Evolutionary conservation across 2,888 invertebrate species (phyloP), one percentile per base, ranked within the genome.

Genomic region (Erebia ligea): DNA sequence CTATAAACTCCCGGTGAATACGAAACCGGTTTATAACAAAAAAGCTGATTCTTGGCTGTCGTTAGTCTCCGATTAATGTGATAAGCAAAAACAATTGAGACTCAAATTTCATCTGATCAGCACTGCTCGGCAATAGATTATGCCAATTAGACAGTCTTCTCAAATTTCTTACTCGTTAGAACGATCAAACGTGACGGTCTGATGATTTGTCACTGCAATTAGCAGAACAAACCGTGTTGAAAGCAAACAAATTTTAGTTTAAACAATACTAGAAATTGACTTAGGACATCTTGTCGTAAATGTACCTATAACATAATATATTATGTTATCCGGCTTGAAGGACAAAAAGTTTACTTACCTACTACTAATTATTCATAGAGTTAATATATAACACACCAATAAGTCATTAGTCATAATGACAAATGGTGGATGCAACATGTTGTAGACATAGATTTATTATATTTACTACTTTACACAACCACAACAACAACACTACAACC

Each of bases 161-260:
- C 70, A 67, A 56, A 62, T 77, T 76, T 74, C 76, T 79, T 79
- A 79, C 79, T 75, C 74, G 70, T 76, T 76, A 76, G 74, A 70
- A 67, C 73, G 69, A 54, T 73, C 66, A 72, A 73, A 75, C n/a
- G n/a, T 70, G 58, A 67, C 74, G 70, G 69, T 75, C 75, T 75
- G 75, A 75, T 75, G 74, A 68, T 66, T 68, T 75, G 78, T 80
- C 70, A 74, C 67, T 73, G 71, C 50, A 70, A 72, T 74, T 72
- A 74, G 52, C 40, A 13, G 56, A 48, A 54, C 19, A 58, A 67
- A 59, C 42, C 54, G 17, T 63, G 13, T 67, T 67, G 70, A 72
- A 67, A 67, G 72, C 66, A 67, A 58, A 19, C 42, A 11, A 10
- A 11, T 67, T 58, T 56, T 63, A 11, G 50, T 52, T 48, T n/a